Evolutionary conservation across 92 coral and sea anemone species (phyloP), one percentile per base, ranked within the genome.

Genomic region (Scolanthus callimorphus): DNA sequence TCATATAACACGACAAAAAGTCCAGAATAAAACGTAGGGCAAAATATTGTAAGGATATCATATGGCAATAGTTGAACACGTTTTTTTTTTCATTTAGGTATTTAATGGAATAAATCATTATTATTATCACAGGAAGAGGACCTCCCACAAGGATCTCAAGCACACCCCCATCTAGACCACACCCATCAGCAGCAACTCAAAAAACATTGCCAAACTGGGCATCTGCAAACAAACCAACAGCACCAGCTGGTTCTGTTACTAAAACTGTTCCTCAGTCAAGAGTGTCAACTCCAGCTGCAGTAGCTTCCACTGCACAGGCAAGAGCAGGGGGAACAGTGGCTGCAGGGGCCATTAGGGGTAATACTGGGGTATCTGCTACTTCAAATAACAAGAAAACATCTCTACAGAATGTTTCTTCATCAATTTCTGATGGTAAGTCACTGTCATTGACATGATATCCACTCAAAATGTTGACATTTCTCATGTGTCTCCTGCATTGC

Each of bases 221-320:
- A n/a, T n/a, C n/a, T 34, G 41, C 41, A 34, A 34, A 15, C 41
- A 34, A 34, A 34, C 41, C 41, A 6, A 34, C 41, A 34, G 6
- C 38, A 34, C 41, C 41, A 6, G 15, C 41, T 6, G 6, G 24
- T 0, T 37, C 67, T 53, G 53, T 49, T 10, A 19, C 67, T 20
- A 49, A 31, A 4, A 74, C 63, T 28, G 70, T 38, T 9, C 49
- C 62, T 45, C 37, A 73, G 39, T 57, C 47, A 27, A 22, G 39
- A 17, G 11, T 24, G 17, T 63, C 85, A 26, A 34, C 8, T n/a
- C 26, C 13, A 44, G 17, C 25, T 25, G 11, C 68, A 66, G 49
- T 49, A 48, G 72, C 58, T n/a, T 51, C 68, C 27, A 57, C 62
- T 4, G 55, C 68, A n/a, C 59, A 72, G 56, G 29, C 79, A 6